Conservation (phyloP, 2,797 vertebrate genomes). For the Falco biarmicus region DNA sequence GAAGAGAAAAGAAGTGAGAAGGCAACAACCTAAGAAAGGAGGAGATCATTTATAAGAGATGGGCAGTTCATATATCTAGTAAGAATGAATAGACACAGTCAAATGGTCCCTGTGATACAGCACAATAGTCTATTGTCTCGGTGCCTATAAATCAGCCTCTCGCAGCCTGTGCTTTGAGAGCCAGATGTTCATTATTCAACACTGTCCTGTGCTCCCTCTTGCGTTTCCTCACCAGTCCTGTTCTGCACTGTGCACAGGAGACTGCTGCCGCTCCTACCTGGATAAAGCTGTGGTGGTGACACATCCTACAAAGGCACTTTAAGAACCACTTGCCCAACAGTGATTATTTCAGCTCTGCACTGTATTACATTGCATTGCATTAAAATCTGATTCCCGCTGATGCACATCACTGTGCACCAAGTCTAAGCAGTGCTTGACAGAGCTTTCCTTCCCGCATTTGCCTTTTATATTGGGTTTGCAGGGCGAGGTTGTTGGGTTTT, state of each 20-base stretch:
- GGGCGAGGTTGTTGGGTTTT: background rate
- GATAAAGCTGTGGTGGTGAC: background rate
- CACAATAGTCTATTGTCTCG: conserved; percentile 32
- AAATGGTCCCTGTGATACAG: conserved; percentile 16
- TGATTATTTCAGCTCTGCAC: background rate
- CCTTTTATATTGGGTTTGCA: background rate
- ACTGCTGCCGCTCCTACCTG: background rate
- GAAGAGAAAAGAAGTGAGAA: conserved; percentile 31
- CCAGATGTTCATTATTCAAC: conserved; percentile 49
- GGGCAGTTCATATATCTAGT: conserved; percentile 21
- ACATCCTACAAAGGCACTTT: background rate
- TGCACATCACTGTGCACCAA: background rate
- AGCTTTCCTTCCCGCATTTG: background rate
- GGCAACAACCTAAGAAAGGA: conserved; percentile 19
- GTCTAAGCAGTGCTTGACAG: background rate
- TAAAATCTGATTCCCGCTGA: background rate
- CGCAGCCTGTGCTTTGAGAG: background rate
- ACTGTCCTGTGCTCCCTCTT: background rate
- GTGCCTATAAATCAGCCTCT: conserved; percentile 35
- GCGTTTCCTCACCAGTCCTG: accelerated
- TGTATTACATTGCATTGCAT: background rate
- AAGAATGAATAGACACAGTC: background rate
- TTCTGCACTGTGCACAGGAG: accelerated
- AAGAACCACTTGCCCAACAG: background rate
- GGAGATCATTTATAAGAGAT: conserved; percentile 15